Base-by-base conservation (phyloP, 2,113 vertebrate genomes). In the Benitochromis conjunctus region DNA sequence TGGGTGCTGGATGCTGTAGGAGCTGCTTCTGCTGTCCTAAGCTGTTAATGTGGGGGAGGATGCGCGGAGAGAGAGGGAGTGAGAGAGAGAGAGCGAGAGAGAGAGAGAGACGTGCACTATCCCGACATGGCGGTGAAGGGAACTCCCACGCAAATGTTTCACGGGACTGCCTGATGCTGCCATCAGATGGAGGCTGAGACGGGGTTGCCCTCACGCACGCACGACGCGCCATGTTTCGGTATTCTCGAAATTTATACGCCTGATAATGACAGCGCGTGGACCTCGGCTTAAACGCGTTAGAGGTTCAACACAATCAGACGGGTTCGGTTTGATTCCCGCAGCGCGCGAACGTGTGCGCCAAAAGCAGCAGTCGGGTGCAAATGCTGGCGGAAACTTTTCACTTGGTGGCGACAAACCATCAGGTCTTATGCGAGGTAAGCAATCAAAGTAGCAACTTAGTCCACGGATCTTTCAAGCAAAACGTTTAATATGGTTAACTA, bases 61-160 rank as follows among this genome's bases (percentile, higher is more conserved):
- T 94, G 94, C 66, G 80, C 79, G 13, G 69, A 89, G 86, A 91
- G 86, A 83, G 85, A 79, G 89, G 24, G 90, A 81, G 88, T 21
- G 86, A 66, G 80, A 66, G 74, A 76, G 84, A 51, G 90, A 88
- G 81, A 24, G 90, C 21, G 89, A 60, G 89, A 41, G 90, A 58
- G 90, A 78, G 91, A 85, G 83, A 89, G 90, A 85, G 82, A 89
- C 88, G 86, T 86, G 95, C 92, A 89, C 93, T 92, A 94, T 92
- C 90, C 93, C 90, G 94, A 96, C 93, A 95, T 95, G 95, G 95
- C 94, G 94, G 92, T 93, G 94, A 94, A 92, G 96, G 96, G 96
- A 97, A 97, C 96, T 97, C 96, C 96, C 95, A 97, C 96, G 96
- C 96, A 96, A 94, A 90, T 91, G 90, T 91, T 95, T 89, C 94